phyloP scores from a whole-genome alignment of 1,140 invertebrate species.

The Lepidurus arcticus region DNA sequence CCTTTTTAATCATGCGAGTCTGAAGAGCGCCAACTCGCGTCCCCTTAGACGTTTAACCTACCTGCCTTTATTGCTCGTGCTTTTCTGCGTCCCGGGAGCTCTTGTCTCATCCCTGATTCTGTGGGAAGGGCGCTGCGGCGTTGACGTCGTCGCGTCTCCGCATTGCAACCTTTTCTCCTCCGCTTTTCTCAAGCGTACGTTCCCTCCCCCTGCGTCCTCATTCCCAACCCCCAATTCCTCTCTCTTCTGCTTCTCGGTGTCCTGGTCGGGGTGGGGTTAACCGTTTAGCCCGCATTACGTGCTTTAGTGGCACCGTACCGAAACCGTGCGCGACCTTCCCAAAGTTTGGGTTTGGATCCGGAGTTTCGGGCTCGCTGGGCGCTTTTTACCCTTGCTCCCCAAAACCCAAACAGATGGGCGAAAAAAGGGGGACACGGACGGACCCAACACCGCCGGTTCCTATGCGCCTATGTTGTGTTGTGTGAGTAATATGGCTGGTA shows the following conservation, averaged over 20 bases:
- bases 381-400: not conserved
- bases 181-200: not conserved
- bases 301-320: not conserved
- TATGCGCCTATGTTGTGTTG: not conserved
- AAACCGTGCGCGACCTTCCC: slow-evolving; percentile 20
- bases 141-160: slow-evolving; percentile 16
- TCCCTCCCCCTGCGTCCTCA: not conserved
- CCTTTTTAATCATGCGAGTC: not conserved
- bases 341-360: not conserved
- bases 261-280: not conserved
- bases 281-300: slow-evolving; percentile 21
- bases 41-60: not conserved
- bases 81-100: not conserved
- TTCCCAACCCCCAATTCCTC: not conserved
- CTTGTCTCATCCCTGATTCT: slow-evolving; percentile 1
- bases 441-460: not conserved
- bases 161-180: slow-evolving; percentile 9
- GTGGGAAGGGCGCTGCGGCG: not conserved
- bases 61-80: slow-evolving; percentile 10
- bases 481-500: not conserved
- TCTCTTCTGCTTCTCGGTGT: not conserved
- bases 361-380: not conserved
- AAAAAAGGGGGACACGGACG: not conserved
- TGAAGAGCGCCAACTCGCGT: not conserved
- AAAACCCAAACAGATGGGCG: not conserved